These are phyloP conservation scores for Coregonus suidteri DNA, from an alignment of 2,797 vertebrate species.

Conservation along the genomic window DNA sequence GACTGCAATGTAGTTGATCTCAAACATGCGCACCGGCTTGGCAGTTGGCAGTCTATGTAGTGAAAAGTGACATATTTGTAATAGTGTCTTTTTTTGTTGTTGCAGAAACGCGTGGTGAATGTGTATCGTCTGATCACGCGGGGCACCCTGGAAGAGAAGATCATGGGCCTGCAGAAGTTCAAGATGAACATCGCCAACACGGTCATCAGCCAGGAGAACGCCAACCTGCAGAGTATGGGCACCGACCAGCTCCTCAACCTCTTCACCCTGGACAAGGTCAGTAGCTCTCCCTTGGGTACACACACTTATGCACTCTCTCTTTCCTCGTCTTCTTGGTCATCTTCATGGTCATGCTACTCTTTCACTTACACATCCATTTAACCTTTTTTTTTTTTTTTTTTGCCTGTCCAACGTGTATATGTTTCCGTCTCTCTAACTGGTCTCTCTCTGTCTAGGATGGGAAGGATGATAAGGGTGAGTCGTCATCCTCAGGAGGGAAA, in stretches of 20 bases:
- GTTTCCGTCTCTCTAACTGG: too few relatives aligned
- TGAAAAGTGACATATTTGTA: not conserved
- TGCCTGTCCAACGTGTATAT: too few relatives aligned
- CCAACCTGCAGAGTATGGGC: slow-evolving; percentile 97
- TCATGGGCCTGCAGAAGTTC: slow-evolving; percentile 99
- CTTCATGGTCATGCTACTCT: too few relatives aligned
- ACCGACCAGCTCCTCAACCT: slow-evolving; percentile 98
- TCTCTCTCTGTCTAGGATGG: slow-evolving; percentile 74
- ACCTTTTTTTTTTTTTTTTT: too few relatives aligned
- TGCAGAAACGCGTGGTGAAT: slow-evolving; percentile 98
- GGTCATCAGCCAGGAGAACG: slow-evolving; percentile 95
- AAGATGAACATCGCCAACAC: slow-evolving; percentile 99
- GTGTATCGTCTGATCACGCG: slow-evolving; percentile 97
- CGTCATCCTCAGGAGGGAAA: slow-evolving; percentile 81
- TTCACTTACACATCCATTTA: too few relatives aligned
- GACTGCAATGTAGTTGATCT: too few relatives aligned
- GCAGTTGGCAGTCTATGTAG: not conserved
- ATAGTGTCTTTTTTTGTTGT: not conserved
- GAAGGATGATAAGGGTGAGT: slow-evolving; percentile 83
- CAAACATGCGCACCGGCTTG: too few relatives aligned
- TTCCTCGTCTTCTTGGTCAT: too few relatives aligned
- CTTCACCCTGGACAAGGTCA: slow-evolving; percentile 96
- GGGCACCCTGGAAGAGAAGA: slow-evolving; percentile 97
- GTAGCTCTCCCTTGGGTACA: not conserved
- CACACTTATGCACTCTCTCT: too few relatives aligned